Evolutionary conservation across 2,797 vertebrate genomes (phyloP).

Genomic region (Sorex maritimensis): DNA sequence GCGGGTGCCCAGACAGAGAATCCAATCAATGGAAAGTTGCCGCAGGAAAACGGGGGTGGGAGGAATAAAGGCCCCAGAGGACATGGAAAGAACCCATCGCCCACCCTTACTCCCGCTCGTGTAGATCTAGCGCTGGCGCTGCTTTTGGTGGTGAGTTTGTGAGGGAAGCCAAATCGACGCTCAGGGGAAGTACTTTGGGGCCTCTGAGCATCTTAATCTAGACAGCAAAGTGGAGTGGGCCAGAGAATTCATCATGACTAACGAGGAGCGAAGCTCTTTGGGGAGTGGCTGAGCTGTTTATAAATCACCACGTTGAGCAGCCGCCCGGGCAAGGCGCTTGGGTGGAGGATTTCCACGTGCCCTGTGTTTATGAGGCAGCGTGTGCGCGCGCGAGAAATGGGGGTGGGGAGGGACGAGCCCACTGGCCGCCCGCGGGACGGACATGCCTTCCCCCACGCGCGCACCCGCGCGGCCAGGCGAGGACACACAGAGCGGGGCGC

Average conservation of each 20-base stretch:
- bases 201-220: constrained; percentile 81
- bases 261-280: constrained; percentile 88
- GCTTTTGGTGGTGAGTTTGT: constrained; percentile 42
- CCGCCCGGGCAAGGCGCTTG: constrained; percentile 78
- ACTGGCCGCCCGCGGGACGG: constrained; percentile 27
- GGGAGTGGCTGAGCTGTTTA: constrained; percentile 89
- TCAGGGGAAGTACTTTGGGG: constrained; percentile 72
- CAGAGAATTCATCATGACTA: constrained; percentile 88
- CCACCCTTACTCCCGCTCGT: constrained; percentile 51
- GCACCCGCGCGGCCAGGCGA: constrained; percentile 68
- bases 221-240: constrained; percentile 84
- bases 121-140: background rate
- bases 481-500: constrained; percentile 10
- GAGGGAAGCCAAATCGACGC: constrained; percentile 79
- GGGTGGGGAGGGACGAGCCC: constrained; percentile 86
- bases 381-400: constrained; percentile 77
- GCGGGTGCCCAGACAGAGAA: background rate
- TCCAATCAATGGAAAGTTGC: constrained; percentile 80
- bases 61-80: constrained; percentile 72
- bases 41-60: constrained; percentile 23
- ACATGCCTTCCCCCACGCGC: constrained; percentile 65
- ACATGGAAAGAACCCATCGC: background rate
- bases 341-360: constrained; percentile 87
- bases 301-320: constrained; percentile 88
- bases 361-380: constrained; percentile 82